Percentiles rank a stretch among this genome's conserved stretches.
These are phyloP conservation scores for Aphelenchoides fujianensis DNA, from an alignment of 1,140 invertebrate species.

Conservation along the genomic window DNA sequence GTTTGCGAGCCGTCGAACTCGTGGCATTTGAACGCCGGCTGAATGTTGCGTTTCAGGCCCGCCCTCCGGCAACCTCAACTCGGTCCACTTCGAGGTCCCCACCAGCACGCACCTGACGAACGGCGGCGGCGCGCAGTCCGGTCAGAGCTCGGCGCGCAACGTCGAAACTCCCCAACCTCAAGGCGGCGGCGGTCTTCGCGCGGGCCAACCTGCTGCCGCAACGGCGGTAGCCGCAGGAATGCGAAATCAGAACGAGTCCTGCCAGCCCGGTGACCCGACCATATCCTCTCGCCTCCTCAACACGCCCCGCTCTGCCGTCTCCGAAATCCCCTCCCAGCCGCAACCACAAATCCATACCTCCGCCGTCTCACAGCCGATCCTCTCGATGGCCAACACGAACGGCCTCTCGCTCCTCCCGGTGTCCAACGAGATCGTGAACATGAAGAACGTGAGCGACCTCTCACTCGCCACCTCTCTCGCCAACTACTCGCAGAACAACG, in stretches of 20 bases:
- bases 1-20: not conserved
- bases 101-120: conserved; percentile 17
- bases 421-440: conserved; percentile 27
- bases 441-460: conserved; percentile 25
- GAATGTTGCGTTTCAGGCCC: conserved; percentile 1
- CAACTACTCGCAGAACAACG: conserved; percentile 33
- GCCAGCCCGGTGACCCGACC: conserved; percentile 1
- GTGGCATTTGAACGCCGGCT: not conserved
- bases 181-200: conserved; percentile 1
- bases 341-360: conserved; percentile 36
- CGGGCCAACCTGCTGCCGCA: not conserved
- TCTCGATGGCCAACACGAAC: conserved; percentile 17
- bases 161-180: conserved; percentile 11
- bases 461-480: conserved; percentile 27
- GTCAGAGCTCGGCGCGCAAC: not conserved
- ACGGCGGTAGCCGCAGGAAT: not conserved
- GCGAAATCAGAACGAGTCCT: conserved; percentile 13
- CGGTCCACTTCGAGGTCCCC: conserved; percentile 19
- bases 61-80: conserved; percentile 11
- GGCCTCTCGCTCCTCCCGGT: conserved; percentile 20
- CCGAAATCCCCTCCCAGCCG: conserved; percentile 42
- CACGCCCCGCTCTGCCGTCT: conserved; percentile 15
- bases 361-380: conserved; percentile 13
- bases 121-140: not conserved
- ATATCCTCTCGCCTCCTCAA: conserved; percentile 15